Base-by-base conservation (phyloP, 2,113 vertebrate genomes). In the Brachirus orientalis region DNA sequence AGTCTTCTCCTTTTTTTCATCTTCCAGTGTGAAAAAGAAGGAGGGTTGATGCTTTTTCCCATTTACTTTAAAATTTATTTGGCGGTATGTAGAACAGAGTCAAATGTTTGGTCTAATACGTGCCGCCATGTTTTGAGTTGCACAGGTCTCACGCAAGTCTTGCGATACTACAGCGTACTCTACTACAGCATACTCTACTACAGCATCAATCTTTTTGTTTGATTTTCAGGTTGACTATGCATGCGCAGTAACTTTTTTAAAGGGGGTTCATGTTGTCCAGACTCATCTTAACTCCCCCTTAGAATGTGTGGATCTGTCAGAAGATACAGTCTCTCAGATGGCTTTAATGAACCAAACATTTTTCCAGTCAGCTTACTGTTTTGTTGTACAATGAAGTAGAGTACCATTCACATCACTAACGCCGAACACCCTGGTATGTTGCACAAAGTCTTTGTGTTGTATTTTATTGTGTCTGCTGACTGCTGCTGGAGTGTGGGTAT, bases 191-290 rank as follows among this genome's bases (percentile, higher is more conserved):
- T n/a, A n/a, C n/a, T n/a, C n/a, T n/a, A n/a, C n/a, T n/a, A n/a
- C n/a, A n/a, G n/a, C 73, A 80, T 77, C 71, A 73, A 74, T 76
- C 60, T 63, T 74, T 70, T 40, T 69, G 58, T 70, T 84, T 60
- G 40, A 68, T 79, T 81, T 81, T 83, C 68, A 67, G 57, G 77
- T 70, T 50, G 45, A 57, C 53, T 72, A 60, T 62, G 20, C 66
- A 28, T 63, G 63, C 43, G 53, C 44, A 46, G 41, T 47, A 69
- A 77, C 60, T 54, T 60, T 64, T 58, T 65, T 64, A 59, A 71
- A 56, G 40, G 44, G 38, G 17, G 69, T 64, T 66, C 43, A n/a
- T 48, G 52, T 22, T 33, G 71, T 64, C 69, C 60, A 69, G 28
- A 55, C 76, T 75, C 28, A 45, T 69, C 47, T 58, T n/a, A 51